Evolutionary conservation across 2,113 vertebrate species (phyloP).

Genomic region (Entosphenus tridentatus): DNA sequence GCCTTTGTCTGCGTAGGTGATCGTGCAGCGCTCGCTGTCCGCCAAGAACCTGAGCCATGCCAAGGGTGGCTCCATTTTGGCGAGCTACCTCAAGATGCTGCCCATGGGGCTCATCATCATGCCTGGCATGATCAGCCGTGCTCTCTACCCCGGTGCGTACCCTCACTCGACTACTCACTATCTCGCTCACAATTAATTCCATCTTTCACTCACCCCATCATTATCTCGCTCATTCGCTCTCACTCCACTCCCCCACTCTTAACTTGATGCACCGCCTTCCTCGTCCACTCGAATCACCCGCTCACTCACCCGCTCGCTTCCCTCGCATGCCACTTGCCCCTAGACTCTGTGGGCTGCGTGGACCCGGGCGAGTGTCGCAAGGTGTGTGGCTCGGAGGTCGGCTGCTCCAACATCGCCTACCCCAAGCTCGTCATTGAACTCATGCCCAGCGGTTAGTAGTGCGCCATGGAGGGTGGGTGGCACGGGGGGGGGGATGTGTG

Average conservation of each 20-base stretch:
- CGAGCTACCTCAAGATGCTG: constrained; percentile 65
- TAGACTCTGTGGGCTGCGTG: constrained; percentile 54
- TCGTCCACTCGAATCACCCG: too few species aligned
- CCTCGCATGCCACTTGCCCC: too few species aligned
- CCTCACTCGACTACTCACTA: not conserved
- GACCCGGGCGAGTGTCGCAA: constrained; percentile 46
- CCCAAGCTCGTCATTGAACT: constrained; percentile 65
- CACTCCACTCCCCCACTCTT: too few species aligned
- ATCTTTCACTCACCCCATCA: too few species aligned
- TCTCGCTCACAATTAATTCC: too few species aligned
- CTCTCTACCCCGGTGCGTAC: constrained; percentile 52
- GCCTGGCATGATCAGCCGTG: constrained; percentile 75
- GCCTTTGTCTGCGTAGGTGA: constrained; percentile 28
- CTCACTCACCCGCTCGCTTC: too few species aligned
- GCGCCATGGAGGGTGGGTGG: not conserved
- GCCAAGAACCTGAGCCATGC: constrained; percentile 59
- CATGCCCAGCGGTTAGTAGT: constrained; percentile 46
- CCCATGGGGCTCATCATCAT: constrained; percentile 57
- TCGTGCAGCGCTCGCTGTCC: constrained; percentile 55
- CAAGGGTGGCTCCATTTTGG: constrained; percentile 57
- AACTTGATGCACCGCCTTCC: too few species aligned
- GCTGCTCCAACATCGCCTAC: constrained; percentile 67
- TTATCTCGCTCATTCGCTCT: too few species aligned
- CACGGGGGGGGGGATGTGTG: not conserved
- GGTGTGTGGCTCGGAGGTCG: constrained; percentile 41